Conservation (phyloP, 2,113 vertebrate genomes). For the Cygnus buccinator region DNA sequence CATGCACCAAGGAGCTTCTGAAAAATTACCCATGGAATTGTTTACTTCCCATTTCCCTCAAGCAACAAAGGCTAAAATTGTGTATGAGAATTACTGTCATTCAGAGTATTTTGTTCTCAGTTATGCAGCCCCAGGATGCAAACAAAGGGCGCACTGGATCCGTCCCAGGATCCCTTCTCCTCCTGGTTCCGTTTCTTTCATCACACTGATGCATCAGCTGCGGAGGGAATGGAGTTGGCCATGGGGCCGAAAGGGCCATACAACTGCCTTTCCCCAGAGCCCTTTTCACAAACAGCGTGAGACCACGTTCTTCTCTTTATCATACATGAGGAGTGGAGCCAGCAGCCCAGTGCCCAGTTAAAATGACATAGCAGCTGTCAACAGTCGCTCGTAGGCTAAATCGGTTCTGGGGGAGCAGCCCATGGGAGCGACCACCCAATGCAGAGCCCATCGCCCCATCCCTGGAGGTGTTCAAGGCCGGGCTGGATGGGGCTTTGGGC, state of each 20-base stretch:
- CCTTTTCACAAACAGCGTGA: neutral
- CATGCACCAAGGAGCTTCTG: neutral
- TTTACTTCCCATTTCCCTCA: neutral
- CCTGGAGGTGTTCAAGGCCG: too few relatives aligned
- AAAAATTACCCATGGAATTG: neutral
- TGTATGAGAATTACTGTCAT: neutral
- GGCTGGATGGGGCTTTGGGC: too few relatives aligned
- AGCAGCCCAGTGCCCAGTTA: conserved; percentile 29
- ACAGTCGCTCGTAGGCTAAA: conserved; percentile 28
- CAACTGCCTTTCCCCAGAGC: neutral
- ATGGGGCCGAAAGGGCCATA: neutral
- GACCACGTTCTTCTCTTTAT: conserved; percentile 21
- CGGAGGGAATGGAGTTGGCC: neutral
- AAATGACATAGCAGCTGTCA: conserved; percentile 37
- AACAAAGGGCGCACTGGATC: neutral
- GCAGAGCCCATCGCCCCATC: neutral
- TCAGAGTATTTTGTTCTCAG: neutral
- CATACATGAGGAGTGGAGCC: neutral
- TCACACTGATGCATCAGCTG: neutral
- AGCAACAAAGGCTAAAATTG: neutral
- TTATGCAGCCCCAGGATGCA: neutral
- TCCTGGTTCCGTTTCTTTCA: neutral
- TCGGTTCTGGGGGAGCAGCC: conserved; percentile 41
- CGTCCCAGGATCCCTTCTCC: neutral
- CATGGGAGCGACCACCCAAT: neutral